Evolutionary conservation across 2,888 invertebrate species (phyloP).

Genomic region (Nezara viridula): DNA sequence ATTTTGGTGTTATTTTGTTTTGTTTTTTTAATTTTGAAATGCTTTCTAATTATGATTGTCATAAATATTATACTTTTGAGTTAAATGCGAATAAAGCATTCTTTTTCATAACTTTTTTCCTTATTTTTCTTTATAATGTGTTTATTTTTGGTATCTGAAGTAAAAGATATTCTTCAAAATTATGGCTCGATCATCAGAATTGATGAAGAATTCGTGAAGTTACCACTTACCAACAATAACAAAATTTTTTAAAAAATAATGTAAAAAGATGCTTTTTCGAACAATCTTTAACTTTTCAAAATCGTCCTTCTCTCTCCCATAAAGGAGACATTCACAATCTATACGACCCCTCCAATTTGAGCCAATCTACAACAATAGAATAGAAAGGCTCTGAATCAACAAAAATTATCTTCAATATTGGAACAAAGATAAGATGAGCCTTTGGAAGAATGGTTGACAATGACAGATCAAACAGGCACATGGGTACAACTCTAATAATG

Average conservation of each 20-base stretch:
- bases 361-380: background rate
- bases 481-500: background rate
- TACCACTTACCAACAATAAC: background rate
- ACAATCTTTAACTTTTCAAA: background rate
- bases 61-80: no score
- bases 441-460: background rate
- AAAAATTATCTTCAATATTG: constrained; percentile 15
- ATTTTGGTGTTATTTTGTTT: no score
- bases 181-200: no score
- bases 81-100: no score
- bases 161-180: no score
- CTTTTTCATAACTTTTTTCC: no score
- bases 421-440: constrained; percentile 1
- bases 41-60: no score
- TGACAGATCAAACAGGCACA: background rate
- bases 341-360: background rate
- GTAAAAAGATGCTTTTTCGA: background rate
- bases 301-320: background rate
- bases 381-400: background rate
- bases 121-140: no score
- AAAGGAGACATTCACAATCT: background rate
- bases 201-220: no score
- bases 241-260: no score
- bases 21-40: no score
- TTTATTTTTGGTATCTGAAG: no score